phyloP scores from a whole-genome alignment of 2,113 vertebrate species.

The Sciurus niger region DNA sequence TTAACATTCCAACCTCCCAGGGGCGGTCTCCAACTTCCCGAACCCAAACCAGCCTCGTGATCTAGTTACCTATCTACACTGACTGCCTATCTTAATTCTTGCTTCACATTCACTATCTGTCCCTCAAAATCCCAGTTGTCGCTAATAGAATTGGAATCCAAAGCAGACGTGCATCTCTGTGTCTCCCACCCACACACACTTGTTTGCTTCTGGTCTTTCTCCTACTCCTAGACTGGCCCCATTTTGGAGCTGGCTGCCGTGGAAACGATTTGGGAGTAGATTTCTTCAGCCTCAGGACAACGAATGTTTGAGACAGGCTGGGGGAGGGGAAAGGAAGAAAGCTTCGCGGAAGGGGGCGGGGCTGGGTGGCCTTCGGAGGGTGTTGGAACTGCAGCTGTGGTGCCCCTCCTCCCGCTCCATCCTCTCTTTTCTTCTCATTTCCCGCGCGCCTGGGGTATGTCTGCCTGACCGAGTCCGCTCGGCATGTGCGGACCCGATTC shows the following conservation, averaged over 20 bases:
- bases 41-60: too few relatives aligned
- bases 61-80: too few relatives aligned
- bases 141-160: not conserved
- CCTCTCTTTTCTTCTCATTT: not conserved
- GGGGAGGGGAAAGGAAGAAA: not conserved
- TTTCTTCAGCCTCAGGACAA: not conserved
- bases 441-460: not conserved
- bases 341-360: rapidly evolving
- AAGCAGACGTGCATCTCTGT: not conserved
- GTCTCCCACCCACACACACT: not conserved
- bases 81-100: too few relatives aligned
- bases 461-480: rapidly evolving
- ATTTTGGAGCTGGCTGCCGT: not conserved
- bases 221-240: not conserved
- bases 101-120: not conserved
- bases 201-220: not conserved
- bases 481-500: too few relatives aligned
- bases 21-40: too few relatives aligned
- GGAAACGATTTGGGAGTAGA: not conserved
- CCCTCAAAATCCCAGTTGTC: not conserved
- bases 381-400: too few relatives aligned
- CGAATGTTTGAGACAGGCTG: not conserved
- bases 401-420: not conserved
- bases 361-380: not conserved
- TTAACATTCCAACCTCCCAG: too few relatives aligned